These are phyloP conservation scores for Sacculina carcini DNA, from an alignment of 2,888 invertebrate species.

Conservation along the genomic window DNA sequence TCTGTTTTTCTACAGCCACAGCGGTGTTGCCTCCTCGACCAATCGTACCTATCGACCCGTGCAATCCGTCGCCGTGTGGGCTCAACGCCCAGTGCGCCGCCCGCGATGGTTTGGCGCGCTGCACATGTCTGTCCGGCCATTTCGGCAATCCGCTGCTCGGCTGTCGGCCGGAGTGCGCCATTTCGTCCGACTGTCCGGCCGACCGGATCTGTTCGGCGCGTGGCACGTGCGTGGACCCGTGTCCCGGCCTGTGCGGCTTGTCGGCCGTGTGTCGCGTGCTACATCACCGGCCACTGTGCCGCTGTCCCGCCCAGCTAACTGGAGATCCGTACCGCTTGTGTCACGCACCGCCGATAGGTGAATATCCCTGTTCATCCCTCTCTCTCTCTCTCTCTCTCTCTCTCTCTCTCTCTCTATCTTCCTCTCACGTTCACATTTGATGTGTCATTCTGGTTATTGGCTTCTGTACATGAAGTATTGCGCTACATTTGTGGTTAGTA, in stretches of 20 bases:
- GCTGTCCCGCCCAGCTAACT: constrained; percentile 43
- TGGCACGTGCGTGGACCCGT: constrained; percentile 48
- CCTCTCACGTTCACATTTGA: too few relatives aligned
- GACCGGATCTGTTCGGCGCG: constrained; percentile 30
- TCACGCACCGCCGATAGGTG: constrained; percentile 16
- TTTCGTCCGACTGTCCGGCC: constrained; percentile 17
- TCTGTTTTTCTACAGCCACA: too few relatives aligned
- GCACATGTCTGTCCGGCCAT: constrained; percentile 40
- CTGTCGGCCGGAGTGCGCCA: constrained; percentile 45
- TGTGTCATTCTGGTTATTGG: too few relatives aligned
- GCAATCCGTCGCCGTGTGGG: constrained; percentile 57
- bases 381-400: constrained; percentile 26
- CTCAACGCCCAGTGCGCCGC: constrained; percentile 52
- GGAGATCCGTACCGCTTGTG: constrained; percentile 43
- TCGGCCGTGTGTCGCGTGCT: constrained; percentile 16
- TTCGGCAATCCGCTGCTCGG: constrained; percentile 10
- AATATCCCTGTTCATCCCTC: constrained; percentile 23
- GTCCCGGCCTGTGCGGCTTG: constrained; percentile 33
- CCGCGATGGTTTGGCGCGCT: constrained; percentile 48
- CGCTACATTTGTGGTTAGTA: too few relatives aligned
- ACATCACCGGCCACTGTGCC: constrained; percentile 27
- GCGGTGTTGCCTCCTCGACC: background rate
- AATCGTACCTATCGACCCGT: constrained; percentile 28
- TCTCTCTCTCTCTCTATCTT: too few relatives aligned
- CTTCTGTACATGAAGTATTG: too few relatives aligned